Evolutionary conservation across 2,113 vertebrate species (phyloP).

Genomic region (Clarias gariepinus): DNA sequence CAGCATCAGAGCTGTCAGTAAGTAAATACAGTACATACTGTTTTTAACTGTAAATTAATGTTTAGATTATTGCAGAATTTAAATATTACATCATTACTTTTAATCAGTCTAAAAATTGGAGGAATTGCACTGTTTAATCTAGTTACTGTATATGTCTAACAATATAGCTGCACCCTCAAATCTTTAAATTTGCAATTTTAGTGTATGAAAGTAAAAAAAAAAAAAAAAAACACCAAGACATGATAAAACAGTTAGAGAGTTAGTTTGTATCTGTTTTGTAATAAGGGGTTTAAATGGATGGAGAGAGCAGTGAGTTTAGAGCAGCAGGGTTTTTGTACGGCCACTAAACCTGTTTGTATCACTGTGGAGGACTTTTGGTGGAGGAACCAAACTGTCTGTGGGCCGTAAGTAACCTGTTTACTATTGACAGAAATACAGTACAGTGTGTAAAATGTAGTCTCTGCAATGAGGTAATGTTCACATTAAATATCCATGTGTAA

Average conservation of each 20-base stretch:
- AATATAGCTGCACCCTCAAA: background rate
- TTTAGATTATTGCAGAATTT: too few species aligned
- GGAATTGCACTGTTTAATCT: background rate
- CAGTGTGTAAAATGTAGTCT: too few species aligned
- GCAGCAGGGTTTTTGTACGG: constrained; percentile 3
- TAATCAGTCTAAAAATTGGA: background rate
- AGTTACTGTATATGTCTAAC: background rate
- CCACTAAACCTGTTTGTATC: constrained; percentile 4
- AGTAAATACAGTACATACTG: background rate
- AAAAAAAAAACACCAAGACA: background rate
- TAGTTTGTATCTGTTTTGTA: background rate
- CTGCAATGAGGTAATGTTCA: too few species aligned
- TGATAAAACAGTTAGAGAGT: background rate
- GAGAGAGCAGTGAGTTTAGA: constrained; percentile 14
- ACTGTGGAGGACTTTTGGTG: constrained; percentile 4
- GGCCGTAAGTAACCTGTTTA: constrained; percentile 1
- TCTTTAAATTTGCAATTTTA: background rate
- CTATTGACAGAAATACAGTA: too few species aligned
- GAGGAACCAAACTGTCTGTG: constrained; percentile 10
- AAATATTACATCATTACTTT: background rate
- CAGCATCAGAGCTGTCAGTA: background rate
- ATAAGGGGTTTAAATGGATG: constrained; percentile 1
- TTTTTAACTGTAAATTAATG: background rate
- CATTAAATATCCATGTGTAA: too few species aligned
- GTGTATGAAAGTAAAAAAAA: background rate